A percentile compares a stretch with the other conserved stretches of the same genome.
Conservation (phyloP, 2,797 vertebrate genomes). For the Onychomys arenicola region DNA sequence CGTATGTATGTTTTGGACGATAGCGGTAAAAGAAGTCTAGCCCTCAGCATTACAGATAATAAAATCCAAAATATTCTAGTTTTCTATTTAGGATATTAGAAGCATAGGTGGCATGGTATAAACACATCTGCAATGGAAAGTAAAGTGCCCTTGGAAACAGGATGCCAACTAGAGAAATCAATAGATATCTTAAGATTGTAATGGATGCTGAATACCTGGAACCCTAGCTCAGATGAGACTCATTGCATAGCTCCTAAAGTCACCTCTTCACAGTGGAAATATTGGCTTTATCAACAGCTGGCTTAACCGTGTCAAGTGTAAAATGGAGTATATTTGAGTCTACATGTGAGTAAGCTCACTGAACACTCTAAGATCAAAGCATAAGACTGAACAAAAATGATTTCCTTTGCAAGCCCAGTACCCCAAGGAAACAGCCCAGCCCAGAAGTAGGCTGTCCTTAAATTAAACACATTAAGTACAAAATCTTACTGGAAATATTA, state of each 20-base stretch:
- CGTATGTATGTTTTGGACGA: conserved; percentile 71
- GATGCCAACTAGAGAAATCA: not conserved
- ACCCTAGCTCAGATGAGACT: not conserved
- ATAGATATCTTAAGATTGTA: not conserved
- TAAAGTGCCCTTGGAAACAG: conserved; percentile 21
- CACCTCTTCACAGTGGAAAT: not conserved
- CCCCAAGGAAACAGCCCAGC: conserved; percentile 28
- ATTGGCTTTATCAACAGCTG: not conserved
- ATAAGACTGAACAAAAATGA: conserved; percentile 8
- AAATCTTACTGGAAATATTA: conserved; percentile 53
- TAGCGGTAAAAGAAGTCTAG: conserved; percentile 39
- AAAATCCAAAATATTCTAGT: conserved; percentile 11
- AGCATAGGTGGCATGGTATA: not conserved
- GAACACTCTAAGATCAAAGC: not conserved
- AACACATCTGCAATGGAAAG: conserved; percentile 17
- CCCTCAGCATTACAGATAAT: conserved; percentile 10
- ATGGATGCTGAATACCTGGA: not conserved
- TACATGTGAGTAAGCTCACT: not conserved
- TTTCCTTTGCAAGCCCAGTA: not conserved
- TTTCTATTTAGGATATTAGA: conserved; percentile 8
- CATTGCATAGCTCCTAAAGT: not conserved
- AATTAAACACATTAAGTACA: conserved; percentile 49
- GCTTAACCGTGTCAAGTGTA: not conserved
- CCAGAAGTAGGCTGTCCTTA: conserved; percentile 7
- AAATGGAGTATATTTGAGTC: not conserved